These are phyloP conservation scores for Toxonevra muliebris DNA, from an alignment of 2,888 invertebrate genomes.

Conservation along the genomic window DNA sequence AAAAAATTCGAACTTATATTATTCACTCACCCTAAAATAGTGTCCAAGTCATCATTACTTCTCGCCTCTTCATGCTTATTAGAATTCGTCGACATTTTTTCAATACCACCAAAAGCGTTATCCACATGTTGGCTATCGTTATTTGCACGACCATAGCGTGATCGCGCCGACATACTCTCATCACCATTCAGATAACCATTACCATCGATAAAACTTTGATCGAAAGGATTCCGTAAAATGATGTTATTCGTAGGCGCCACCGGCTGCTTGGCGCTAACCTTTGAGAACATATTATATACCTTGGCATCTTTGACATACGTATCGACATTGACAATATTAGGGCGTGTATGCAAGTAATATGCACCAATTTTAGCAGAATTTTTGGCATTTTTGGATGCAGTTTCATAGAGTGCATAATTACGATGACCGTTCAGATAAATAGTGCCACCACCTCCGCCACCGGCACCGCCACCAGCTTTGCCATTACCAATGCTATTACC, in stretches of 20 bases:
- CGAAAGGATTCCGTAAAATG: constrained; percentile 50
- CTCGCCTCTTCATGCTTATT: constrained; percentile 17
- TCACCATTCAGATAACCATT: constrained; percentile 40
- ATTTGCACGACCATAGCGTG: constrained; percentile 30
- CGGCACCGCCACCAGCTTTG: constrained; percentile 45
- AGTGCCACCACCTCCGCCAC: constrained; percentile 24
- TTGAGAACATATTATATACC: constrained; percentile 62
- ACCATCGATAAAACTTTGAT: constrained; percentile 34
- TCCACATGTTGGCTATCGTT: constrained; percentile 9
- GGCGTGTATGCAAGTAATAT: constrained; percentile 54
- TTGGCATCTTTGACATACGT: constrained; percentile 45
- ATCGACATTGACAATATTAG: constrained; percentile 42
- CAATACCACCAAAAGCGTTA: constrained; percentile 12
- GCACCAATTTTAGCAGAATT: constrained; percentile 52
- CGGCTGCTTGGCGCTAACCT: constrained; percentile 50
- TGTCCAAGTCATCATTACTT: constrained; percentile 73
- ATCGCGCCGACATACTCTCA: constrained; percentile 46
- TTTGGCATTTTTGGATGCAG: constrained; percentile 57
- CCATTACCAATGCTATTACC: constrained; percentile 46
- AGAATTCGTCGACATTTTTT: constrained; percentile 5
- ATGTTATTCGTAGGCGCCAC: constrained; percentile 41
- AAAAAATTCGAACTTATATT: neutral
- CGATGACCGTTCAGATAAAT: constrained; percentile 34
- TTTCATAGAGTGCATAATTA: constrained; percentile 53
- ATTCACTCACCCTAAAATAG: constrained; percentile 74